These are phyloP conservation scores for Alosa sapidissima DNA, from an alignment of 2,797 vertebrate genomes.

Conservation along the genomic window DNA sequence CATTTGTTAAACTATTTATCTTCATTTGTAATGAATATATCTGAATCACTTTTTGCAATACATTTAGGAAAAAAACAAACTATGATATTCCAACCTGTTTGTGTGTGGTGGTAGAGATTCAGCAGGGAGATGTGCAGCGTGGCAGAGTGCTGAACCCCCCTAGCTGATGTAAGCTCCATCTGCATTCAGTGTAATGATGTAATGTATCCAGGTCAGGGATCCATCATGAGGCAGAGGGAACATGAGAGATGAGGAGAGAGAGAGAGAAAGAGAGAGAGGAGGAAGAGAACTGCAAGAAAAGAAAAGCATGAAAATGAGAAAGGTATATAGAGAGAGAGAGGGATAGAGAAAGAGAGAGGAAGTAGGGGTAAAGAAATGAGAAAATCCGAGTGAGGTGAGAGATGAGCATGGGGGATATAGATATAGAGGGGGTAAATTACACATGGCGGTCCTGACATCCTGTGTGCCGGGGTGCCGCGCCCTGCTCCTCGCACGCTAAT, in stretches of 20 bases:
- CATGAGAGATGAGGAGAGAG: too few relatives aligned
- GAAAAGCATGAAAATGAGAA: too few relatives aligned
- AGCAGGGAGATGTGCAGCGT: background rate
- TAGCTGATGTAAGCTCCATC: background rate
- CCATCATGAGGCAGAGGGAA: background rate
- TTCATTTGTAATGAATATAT: too few relatives aligned
- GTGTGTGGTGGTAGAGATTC: background rate
- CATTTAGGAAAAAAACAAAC: too few relatives aligned
- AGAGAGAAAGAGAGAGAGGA: too few relatives aligned
- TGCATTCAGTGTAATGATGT: slow-evolving; percentile 12
- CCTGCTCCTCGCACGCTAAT: slow-evolving; percentile 40
- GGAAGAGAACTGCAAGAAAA: too few relatives aligned
- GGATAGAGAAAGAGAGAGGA: background rate
- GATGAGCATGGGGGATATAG: background rate
- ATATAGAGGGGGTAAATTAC: background rate
- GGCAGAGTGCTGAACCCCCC: background rate
- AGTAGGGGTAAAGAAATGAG: background rate
- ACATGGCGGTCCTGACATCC: background rate
- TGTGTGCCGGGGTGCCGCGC: background rate
- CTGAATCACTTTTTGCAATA: too few relatives aligned
- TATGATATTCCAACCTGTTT: too few relatives aligned
- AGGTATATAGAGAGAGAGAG: too few relatives aligned
- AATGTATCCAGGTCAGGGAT: background rate
- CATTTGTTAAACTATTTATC: too few relatives aligned
- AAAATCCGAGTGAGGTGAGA: background rate